Base-by-base conservation (phyloP, 2,797 vertebrate genomes). In the Gobionotothen gibberifrons region DNA sequence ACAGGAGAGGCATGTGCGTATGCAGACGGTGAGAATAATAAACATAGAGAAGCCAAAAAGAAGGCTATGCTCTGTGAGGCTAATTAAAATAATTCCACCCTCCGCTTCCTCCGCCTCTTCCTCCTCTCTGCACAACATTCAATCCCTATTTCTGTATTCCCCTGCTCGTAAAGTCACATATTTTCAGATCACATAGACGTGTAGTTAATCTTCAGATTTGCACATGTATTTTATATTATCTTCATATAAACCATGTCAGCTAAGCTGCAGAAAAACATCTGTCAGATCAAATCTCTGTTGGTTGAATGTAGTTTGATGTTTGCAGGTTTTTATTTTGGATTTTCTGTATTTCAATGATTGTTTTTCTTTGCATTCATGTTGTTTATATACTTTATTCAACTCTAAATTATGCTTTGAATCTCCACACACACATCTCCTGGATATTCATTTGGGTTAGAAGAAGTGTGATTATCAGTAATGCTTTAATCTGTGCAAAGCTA, bases 11-110 rank as follows among this genome's bases (percentile, higher is more conserved):
- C 75, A 65, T 78, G 89, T 84, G 86, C 80, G 76, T 83, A 69
- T 87, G 89, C 85, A 92, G 90, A 89, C 90, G 89, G 76, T 87
- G 92, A 90, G 87, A 86, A 90, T 92, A 93, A 93, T 92, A 94
- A 94, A 94, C 92, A 95, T 78, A 72, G 85, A 53, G 75, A 83
- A 84, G 83, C 89, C 88, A 89, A 91, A 54, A 93, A 94, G 76
- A 75, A 92, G 90, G 90, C 85, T 90, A 91, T 86, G 86, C 92
- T 94, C 91, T 86, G 74, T 92, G 92, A 79, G 92, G 87, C 86
- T 94, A 91, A 93, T 95, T 93, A 93, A 93, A 93, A 90, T 80
- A 84, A 85, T 15, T 22, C 63, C 65, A 56, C 69, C 74, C 74
- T 67, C 58, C 61, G 14, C 74, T 81, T 81, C 80, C 65, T 85